phyloP scores from a whole-genome alignment of 2,113 vertebrate genomes.

The Brachyhypopomus gauderio region DNA sequence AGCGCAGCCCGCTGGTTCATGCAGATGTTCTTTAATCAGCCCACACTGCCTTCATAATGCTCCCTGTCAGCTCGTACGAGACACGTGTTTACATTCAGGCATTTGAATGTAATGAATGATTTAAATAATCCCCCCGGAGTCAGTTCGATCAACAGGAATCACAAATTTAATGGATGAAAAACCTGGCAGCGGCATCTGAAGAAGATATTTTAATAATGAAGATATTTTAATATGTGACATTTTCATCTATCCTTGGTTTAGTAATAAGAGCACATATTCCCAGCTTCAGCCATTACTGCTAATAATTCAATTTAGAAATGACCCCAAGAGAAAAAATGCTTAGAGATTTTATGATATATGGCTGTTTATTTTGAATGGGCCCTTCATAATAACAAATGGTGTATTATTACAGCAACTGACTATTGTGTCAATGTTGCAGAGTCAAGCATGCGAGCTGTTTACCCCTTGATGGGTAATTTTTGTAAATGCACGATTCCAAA shows the following conservation, averaged over 20 bases:
- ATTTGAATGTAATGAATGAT: conserved; percentile 44
- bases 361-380: neutral
- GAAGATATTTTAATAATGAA: conserved; percentile 17
- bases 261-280: neutral
- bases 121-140: conserved; percentile 27
- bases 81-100: conserved; percentile 24
- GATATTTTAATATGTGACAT: conserved; percentile 3
- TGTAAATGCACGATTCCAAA: too few relatives aligned
- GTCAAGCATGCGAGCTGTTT: too few relatives aligned
- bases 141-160: neutral
- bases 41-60: neutral
- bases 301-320: conserved; percentile 5
- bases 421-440: too few relatives aligned
- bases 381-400: neutral
- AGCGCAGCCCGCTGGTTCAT: neutral
- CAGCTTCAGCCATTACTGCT: neutral
- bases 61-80: conserved; percentile 28
- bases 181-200: neutral
- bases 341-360: neutral
- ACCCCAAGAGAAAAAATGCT: neutral
- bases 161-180: conserved; percentile 15
- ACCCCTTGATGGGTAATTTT: too few relatives aligned
- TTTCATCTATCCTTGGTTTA: neutral
- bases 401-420: neutral
- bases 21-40: conserved; percentile 29